These are phyloP conservation scores for Arctocebus calabarensis DNA, from an alignment of 2,797 vertebrate genomes.

Conservation along the genomic window DNA sequence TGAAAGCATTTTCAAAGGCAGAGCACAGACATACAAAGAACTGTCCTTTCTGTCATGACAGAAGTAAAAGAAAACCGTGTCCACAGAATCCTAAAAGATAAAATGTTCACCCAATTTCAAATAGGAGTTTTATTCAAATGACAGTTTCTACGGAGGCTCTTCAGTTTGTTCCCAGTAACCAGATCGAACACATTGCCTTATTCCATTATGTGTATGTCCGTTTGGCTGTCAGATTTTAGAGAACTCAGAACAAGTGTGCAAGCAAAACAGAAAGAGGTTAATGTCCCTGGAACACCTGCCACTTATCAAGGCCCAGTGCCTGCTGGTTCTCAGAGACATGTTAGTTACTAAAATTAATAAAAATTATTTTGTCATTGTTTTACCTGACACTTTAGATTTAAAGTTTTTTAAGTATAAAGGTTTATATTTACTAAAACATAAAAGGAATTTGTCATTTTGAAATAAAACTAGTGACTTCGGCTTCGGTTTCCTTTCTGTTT, in stretches of 20 bases:
- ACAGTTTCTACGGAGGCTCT: not conserved
- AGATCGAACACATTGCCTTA: not conserved
- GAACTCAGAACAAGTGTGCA: not conserved
- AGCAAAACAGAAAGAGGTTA: constrained; percentile 43
- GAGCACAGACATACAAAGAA: not conserved
- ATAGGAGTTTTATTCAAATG: not conserved
- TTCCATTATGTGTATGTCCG: not conserved
- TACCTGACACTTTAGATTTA: constrained; percentile 16
- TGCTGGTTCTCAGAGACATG: not conserved
- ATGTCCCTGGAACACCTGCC: not conserved
- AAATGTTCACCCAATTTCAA: not conserved
- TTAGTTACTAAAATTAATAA: constrained; percentile 23
- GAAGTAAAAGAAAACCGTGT: not conserved
- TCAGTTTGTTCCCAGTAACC: not conserved
- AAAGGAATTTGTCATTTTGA: constrained; percentile 54
- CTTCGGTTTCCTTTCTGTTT: not conserved
- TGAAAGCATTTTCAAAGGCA: constrained; percentile 44
- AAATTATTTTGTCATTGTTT: constrained; percentile 3
- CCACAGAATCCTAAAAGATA: not conserved
- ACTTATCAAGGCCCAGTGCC: not conserved
- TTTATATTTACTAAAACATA: not conserved
- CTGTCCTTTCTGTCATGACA: not conserved
- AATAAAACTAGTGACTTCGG: not conserved
- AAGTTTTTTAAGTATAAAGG: constrained; percentile 11
- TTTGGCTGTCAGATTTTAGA: not conserved